Base-by-base conservation (phyloP, 2,797 vertebrate genomes). In the Prunella strophiata region DNA sequence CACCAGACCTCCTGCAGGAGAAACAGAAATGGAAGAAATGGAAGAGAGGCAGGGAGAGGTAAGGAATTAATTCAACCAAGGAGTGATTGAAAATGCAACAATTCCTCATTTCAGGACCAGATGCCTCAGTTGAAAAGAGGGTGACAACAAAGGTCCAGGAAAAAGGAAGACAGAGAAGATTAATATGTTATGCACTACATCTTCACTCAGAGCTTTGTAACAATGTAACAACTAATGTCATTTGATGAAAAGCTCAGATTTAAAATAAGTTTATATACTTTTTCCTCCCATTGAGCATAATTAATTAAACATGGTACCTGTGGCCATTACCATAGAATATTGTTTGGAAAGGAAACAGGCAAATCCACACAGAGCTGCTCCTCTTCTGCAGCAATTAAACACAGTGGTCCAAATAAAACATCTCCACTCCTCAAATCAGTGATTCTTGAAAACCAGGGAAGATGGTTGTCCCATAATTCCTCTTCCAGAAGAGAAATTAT, bases 21-120 rank as follows among this genome's bases (percentile, higher is more conserved):
- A 74, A 94, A 50, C 25, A 63, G 16, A 55, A 50, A 38, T 19
- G 42, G 42, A 43, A 43, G 42, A 57, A 73, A 45, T 30, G 32
- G 36, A 62, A 52, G n/a, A 62, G 11, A 20, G 22, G 68, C 3
- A 3, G 32, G 52, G 23, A 83, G 48, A 63, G 16, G 10, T 36
- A 62, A 85, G 65, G 68, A 83, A 59, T 3, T 1, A 18, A 65
- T 45, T 80, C 61, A 54, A 3, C 12, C 47, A 51, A 43, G 42
- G 16, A 40, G 18, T 20, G 21, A 71, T 29, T 10, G 17, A 59
- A 86, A 11, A 29, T 2, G 14, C 0, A 1, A 3, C 0, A 0
- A 48, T 4, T 68, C 23, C 25, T 75, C 11, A 1, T 30, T 16
- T 45, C 1, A 0, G 59, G 51, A 61, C 17, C 7, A 54, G 45